Evolutionary conservation across 2,113 vertebrate species (phyloP), one percentile per base, ranked within the genome.

Genomic region (Petrocephalus zakoni): DNA sequence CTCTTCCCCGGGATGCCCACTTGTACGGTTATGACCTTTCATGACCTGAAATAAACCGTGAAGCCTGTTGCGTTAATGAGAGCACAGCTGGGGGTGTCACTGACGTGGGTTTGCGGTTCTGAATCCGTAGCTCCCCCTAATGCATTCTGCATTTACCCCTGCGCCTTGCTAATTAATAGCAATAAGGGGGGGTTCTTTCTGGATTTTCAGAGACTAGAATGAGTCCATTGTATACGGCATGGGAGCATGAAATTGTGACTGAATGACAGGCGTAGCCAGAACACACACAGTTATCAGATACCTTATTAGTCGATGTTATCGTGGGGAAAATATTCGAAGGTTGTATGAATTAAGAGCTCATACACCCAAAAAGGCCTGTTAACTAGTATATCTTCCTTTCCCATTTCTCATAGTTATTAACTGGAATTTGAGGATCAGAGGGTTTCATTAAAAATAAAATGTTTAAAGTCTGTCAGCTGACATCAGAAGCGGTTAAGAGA

Each of bases 261-360:
- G 15, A 37, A 78, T 42, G 15, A 78, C 52, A 88, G 29, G 86
- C 49, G 89, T 87, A 89, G 92, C 94, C 93, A 93, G 93, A 87
- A 91, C 90, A 92, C 93, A 90, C 94, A 93, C 94, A 93, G 91
- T 25, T 64, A 64, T 25, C 61, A 64, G 61, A 64, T 22, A 64
- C 61, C 61, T 68, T 68, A 13, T 68, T 68, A n/a, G n/a, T 68
- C 61, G 13, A 68, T 29, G n/a, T 68, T 29, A 68, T 13, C 0
- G 3, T 68, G 25, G 25, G 11, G 61, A 68, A 29, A 68, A 68
- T 68, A 68, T 68, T 68, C 25, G 3, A 68, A 29, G 61, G 61
- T 68, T 68, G 2, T 68, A n/a, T 29, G 61, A 68, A 29, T n/a
- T 29, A 29, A 68, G n/a, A 3, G 10, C 61, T 68, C 11, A 64